phyloP scores from a whole-genome alignment of 2,113 vertebrate species.

The Chauna torquata region DNA sequence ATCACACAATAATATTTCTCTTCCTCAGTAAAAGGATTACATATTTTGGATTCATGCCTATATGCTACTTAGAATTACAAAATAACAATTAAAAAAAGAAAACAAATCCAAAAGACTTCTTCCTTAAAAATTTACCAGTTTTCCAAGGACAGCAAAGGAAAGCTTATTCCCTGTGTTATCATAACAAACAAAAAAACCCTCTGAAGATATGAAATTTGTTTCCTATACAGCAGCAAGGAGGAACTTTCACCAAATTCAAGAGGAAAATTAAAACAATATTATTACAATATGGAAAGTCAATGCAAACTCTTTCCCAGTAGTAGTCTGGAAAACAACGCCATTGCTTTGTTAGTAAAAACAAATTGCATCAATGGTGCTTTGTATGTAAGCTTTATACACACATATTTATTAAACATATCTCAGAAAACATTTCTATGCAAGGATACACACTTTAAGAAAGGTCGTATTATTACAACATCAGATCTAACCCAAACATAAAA shows the following conservation, averaged over 20 bases:
- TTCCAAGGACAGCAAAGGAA: not conserved
- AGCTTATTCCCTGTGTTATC: not conserved
- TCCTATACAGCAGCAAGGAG: not conserved
- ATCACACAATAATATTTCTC: not conserved
- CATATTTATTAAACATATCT: not conserved
- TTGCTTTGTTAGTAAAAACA: not conserved
- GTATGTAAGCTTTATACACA: not conserved
- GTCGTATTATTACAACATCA: not conserved
- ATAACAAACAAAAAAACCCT: not conserved
- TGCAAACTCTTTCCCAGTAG: not conserved
- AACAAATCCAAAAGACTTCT: not conserved
- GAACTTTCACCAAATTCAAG: not conserved
- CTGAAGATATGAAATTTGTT: not conserved
- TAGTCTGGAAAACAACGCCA: not conserved
- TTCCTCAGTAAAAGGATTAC: not conserved
- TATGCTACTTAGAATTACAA: not conserved
- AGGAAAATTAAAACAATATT: not conserved
- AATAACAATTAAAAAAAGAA: not conserved
- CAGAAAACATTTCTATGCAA: not conserved
- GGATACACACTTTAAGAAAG: not conserved
- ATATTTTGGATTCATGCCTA: not conserved
- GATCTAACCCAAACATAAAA: not conserved
- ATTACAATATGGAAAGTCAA: not conserved
- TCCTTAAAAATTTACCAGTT: not conserved
- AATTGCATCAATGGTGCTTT: not conserved